phyloP scores from a whole-genome alignment of 2,113 vertebrate species.

The Glaucomys volans region DNA sequence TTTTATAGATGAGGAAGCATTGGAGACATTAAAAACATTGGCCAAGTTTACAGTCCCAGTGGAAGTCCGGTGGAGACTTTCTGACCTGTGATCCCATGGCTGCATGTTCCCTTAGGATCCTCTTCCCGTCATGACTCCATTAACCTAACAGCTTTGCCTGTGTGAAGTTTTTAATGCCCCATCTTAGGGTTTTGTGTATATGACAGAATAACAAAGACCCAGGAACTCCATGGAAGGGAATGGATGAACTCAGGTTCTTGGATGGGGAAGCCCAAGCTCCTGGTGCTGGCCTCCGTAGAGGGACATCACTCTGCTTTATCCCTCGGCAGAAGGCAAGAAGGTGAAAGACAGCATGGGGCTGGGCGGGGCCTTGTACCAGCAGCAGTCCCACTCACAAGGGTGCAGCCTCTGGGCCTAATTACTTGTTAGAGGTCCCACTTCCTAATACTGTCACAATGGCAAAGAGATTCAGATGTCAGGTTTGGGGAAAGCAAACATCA shows the following conservation, averaged over 20 bases:
- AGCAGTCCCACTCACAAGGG: not conserved
- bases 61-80: not conserved
- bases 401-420: not conserved
- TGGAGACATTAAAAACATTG: accelerated
- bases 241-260: too few relatives aligned
- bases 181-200: not conserved
- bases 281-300: too few relatives aligned
- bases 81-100: too few relatives aligned
- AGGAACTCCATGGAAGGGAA: too few relatives aligned
- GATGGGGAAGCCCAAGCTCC: too few relatives aligned
- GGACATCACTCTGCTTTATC: too few relatives aligned
- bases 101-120: not conserved
- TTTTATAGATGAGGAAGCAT: not conserved
- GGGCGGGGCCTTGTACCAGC: not conserved
- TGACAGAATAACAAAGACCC: not conserved
- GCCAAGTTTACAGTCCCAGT: not conserved
- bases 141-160: not conserved
- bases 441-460: not conserved
- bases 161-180: not conserved
- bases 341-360: not conserved
- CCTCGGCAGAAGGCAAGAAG: not conserved
- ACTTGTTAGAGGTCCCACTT: not conserved
- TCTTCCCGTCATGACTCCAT: not conserved
- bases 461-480: not conserved
- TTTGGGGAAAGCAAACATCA: not conserved